These are phyloP conservation scores for Poecilia wingei DNA, from an alignment of 2,797 vertebrate genomes.

Conservation along the genomic window DNA sequence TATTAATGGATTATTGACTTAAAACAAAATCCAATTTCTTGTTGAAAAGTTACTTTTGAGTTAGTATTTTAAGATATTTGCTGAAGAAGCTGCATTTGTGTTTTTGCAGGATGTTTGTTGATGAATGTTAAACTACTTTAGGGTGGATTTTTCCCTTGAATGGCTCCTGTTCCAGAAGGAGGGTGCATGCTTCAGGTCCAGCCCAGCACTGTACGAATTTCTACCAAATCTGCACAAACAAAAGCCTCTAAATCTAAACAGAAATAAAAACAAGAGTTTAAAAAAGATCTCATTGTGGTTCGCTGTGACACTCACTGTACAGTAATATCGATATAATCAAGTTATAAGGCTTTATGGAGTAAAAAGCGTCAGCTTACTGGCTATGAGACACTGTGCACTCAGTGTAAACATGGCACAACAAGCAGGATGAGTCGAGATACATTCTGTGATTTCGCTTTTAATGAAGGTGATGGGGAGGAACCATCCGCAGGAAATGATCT, in stretches of 20 bases:
- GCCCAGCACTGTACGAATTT: constrained; percentile 55
- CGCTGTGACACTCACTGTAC: constrained; percentile 60
- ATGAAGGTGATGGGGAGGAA: constrained; percentile 14
- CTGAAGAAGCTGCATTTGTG: too few species aligned
- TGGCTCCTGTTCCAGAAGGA: constrained; percentile 20
- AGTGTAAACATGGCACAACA: constrained; percentile 58
- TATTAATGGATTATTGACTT: too few species aligned
- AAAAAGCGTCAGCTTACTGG: constrained; percentile 31
- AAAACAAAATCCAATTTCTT: too few species aligned
- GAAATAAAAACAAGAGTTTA: constrained; percentile 9
- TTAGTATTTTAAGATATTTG: too few species aligned
- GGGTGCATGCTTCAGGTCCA: constrained; percentile 71
- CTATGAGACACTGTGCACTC: constrained; percentile 44
- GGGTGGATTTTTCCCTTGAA: constrained; percentile 55
- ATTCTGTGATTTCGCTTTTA: constrained; percentile 19
- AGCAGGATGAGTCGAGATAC: constrained; percentile 51
- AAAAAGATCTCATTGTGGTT: constrained; percentile 44
- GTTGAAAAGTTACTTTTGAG: too few species aligned
- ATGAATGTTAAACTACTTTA: constrained; percentile 19
- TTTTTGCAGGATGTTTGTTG: too few species aligned
- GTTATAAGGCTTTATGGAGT: constrained; percentile 60
- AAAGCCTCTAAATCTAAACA: constrained; percentile 55
- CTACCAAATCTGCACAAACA: constrained; percentile 58
- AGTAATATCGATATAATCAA: constrained; percentile 58
- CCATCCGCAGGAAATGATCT: constrained; percentile 24